A percentile compares a stretch with the other conserved stretches of the same genome.
These are phyloP conservation scores for Erebia ligea DNA, from an alignment of 2,888 invertebrate genomes.

Conservation along the genomic window DNA sequence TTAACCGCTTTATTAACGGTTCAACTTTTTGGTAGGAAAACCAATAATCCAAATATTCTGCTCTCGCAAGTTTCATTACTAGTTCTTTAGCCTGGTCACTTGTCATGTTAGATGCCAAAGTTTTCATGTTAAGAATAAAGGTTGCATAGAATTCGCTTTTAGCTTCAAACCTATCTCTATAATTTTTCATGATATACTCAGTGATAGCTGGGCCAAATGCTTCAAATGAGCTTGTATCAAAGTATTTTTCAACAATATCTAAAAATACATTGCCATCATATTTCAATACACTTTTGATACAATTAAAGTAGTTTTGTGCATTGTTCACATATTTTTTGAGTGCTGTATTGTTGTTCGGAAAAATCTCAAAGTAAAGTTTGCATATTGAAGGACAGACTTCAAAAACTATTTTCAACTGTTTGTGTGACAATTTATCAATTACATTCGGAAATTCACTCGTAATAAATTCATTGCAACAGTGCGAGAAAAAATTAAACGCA, in stretches of 20 bases:
- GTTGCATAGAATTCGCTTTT: conserved; percentile 59
- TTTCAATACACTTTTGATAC: conserved; percentile 55
- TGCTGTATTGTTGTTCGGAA: conserved; percentile 46
- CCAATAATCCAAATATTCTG: conserved; percentile 53
- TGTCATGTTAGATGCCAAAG: conserved; percentile 53
- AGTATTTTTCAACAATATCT: conserved; percentile 57
- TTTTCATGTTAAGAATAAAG: conserved; percentile 52
- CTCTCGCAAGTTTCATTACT: conserved; percentile 52
- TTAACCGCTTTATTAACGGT: conserved; percentile 56
- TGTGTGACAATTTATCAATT: conserved; percentile 52
- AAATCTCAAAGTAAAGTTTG: conserved; percentile 54
- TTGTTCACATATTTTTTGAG: conserved; percentile 45
- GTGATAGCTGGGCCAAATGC: conserved; percentile 50
- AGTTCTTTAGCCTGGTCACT: conserved; percentile 56
- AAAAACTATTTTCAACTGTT: conserved; percentile 55
- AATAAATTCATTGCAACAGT: conserved; percentile 55
- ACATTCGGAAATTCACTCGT: conserved; percentile 48
- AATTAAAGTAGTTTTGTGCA: conserved; percentile 48
- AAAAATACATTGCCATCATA: conserved; percentile 52
- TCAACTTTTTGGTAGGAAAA: conserved; percentile 58
- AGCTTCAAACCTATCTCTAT: conserved; percentile 51
- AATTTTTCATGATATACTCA: conserved; percentile 52
- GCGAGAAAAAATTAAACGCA: conserved; percentile 55
- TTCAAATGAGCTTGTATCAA: conserved; percentile 38
- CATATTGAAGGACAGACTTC: conserved; percentile 54